A percentile compares a stretch with the other conserved stretches of the same genome.
Conservation (phyloP, 2,888 invertebrate species). For the Sesamia inferens region DNA sequence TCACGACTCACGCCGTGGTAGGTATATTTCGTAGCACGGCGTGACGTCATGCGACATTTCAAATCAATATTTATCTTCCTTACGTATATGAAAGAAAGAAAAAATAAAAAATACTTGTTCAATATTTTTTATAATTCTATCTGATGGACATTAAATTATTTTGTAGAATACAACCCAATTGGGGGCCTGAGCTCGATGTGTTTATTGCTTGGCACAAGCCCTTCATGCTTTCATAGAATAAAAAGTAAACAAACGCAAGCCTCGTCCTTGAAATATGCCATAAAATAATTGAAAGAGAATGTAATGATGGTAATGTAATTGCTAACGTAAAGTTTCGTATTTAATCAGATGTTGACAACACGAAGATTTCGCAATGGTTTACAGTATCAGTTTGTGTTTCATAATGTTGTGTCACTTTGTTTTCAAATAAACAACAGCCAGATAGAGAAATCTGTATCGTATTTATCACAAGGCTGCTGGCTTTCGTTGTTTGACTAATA, state of each 20-base stretch:
- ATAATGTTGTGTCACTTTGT: constrained; percentile 53
- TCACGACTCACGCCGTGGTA: too few species aligned
- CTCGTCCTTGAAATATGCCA: constrained; percentile 6
- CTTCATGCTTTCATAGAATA: constrained; percentile 15
- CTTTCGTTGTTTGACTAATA: constrained; percentile 44
- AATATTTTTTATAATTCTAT: too few species aligned
- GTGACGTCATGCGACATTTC: too few species aligned
- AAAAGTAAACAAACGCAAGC: background rate
- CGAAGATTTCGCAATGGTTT: constrained; percentile 45
- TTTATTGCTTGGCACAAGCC: background rate
- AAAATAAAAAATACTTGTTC: too few species aligned
- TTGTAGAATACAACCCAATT: too few species aligned
- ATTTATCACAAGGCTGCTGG: constrained; percentile 49
- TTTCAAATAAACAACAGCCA: constrained; percentile 14
- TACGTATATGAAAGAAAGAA: too few species aligned
- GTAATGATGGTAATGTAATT: constrained; percentile 24
- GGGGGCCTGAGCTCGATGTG: too few species aligned
- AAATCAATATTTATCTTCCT: too few species aligned
- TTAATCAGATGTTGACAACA: constrained; percentile 45
- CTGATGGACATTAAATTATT: too few species aligned
- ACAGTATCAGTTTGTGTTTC: constrained; percentile 45
- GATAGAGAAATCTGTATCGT: constrained; percentile 49
- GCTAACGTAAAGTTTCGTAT: constrained; percentile 35
- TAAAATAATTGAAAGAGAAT: constrained; percentile 23
- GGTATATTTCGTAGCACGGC: too few species aligned